Evolutionary conservation across 1,140 invertebrate genomes (phyloP).

Genomic region (Psilanteris sp.): DNA sequence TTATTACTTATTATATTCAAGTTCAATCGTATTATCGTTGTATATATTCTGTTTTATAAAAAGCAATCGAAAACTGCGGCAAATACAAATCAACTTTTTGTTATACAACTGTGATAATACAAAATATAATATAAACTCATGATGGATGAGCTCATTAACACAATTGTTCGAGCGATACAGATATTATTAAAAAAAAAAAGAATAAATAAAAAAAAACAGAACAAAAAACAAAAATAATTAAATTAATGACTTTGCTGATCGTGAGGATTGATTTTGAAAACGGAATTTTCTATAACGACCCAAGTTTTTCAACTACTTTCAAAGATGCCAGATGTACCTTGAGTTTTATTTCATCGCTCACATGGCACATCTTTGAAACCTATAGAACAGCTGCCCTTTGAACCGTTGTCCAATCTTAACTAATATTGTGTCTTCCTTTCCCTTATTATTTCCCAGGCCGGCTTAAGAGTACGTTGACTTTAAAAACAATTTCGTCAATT

Average conservation of each 20-base stretch:
- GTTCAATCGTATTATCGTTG: too few relatives aligned
- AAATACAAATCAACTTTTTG: too few relatives aligned
- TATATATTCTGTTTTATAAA: too few relatives aligned
- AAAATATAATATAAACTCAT: too few relatives aligned
- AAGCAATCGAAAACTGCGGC: too few relatives aligned
- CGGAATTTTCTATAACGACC: too few relatives aligned
- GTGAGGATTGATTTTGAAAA: conserved; percentile 1
- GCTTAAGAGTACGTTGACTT: background rate
- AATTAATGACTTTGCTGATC: conserved; percentile 19
- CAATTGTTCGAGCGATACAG: too few relatives aligned
- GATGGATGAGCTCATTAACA: too few relatives aligned
- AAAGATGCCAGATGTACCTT: conserved; percentile 52
- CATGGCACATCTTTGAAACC: conserved; percentile 45
- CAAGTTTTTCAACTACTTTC: conserved; percentile 41
- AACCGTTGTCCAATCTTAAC: conserved; percentile 44
- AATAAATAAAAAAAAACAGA: too few relatives aligned
- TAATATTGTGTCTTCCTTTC: conserved; percentile 32
- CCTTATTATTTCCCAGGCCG: conserved; percentile 15
- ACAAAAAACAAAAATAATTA: background rate
- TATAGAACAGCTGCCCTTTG: conserved; percentile 50
- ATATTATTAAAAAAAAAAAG: too few relatives aligned
- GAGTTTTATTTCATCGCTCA: conserved; percentile 31
- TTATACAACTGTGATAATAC: too few relatives aligned
- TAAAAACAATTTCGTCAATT: background rate
- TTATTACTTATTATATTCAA: too few relatives aligned